Conservation (phyloP, 2,888 invertebrate genomes). For the Rhogogaster chlorosoma region DNA sequence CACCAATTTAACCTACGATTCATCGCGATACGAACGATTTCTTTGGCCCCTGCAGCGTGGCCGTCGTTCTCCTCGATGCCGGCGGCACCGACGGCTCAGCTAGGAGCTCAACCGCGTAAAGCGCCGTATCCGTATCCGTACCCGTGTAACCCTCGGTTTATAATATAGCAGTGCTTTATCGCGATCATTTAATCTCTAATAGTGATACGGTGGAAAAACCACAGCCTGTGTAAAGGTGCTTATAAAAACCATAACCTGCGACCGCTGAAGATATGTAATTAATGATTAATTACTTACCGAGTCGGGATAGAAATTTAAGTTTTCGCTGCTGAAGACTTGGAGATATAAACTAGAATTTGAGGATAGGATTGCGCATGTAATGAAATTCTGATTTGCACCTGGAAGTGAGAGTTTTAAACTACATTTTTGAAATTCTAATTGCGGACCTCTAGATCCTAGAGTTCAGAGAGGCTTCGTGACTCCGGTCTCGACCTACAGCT, state of each 20-base stretch:
- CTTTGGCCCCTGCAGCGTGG: slow-evolving; percentile 56
- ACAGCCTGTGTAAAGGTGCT: slow-evolving; percentile 11
- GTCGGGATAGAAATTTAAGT: too few relatives aligned
- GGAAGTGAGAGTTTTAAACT: neutral
- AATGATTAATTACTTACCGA: neutral
- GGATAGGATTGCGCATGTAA: neutral
- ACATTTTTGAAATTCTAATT: neutral
- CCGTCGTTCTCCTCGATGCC: slow-evolving; percentile 15
- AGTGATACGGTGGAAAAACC: slow-evolving; percentile 1
- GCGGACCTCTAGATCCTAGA: too few relatives aligned
- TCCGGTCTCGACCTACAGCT: neutral
- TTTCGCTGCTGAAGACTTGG: neutral
- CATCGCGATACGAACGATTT: slow-evolving; percentile 64
- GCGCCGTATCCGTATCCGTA: too few relatives aligned
- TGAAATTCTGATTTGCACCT: neutral
- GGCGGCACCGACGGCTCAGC: slow-evolving; percentile 14
- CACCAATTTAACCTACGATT: slow-evolving; percentile 60
- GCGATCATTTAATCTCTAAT: neutral
- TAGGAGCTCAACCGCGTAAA: neutral
- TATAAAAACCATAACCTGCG: neutral
- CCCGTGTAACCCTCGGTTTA: neutral
- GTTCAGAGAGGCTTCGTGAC: neutral
- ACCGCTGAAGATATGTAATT: neutral
- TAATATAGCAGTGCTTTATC: slow-evolving; percentile 7
- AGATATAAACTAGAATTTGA: neutral